Base-by-base conservation (phyloP, 2,888 invertebrate species). In the Phyllotreta cruciferae region DNA sequence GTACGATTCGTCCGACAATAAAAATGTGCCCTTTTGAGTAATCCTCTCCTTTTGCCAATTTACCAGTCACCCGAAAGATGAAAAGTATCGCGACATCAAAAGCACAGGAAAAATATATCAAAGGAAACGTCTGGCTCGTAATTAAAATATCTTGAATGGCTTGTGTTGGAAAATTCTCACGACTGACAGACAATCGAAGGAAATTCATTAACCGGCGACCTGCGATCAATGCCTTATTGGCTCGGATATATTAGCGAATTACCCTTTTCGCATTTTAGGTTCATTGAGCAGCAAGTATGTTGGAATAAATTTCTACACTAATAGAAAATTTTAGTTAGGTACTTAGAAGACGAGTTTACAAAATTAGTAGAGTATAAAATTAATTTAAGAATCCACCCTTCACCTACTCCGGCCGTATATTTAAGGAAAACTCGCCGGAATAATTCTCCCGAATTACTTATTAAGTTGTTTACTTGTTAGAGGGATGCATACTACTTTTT, bases 11-110 rank as follows among this genome's bases (percentile, higher is more conserved):
- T 37, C 14, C 56, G 38, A 57, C 57, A 61, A 53, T 54, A 54
- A 55, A 57, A 61, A 57, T 50, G 53, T 41, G 44, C 61, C 47
- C 37, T 57, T 56, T 38, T 41, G 47, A 64, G 49, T 57, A 61
- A 64, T 64, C 54, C 56, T 44, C 37, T 14, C 61, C 57, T 57
- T 64, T 64, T 56, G 53, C 42, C 56, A 61, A 52, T 54, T 61
- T 56, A 42, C 39, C 61, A 56, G 53, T 64, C 64, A 49, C 49
- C 64, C 56, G 54, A 57, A 54, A 61, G 61, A 64, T 56, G 57
- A 63, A 66, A 66, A 66, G 64, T 60, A 62, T 60, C 49, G 41
- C 41, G 45, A 63, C 63, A 63, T 67, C 64, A 63, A 67, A 63
- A 56, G 64, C 63, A 56, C 56, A 56, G 54, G 44, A 67, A 61